Evolutionary conservation across 2,113 vertebrate genomes (phyloP), one percentile per base, ranked within the genome.

Genomic region (Haemorhous mexicanus): DNA sequence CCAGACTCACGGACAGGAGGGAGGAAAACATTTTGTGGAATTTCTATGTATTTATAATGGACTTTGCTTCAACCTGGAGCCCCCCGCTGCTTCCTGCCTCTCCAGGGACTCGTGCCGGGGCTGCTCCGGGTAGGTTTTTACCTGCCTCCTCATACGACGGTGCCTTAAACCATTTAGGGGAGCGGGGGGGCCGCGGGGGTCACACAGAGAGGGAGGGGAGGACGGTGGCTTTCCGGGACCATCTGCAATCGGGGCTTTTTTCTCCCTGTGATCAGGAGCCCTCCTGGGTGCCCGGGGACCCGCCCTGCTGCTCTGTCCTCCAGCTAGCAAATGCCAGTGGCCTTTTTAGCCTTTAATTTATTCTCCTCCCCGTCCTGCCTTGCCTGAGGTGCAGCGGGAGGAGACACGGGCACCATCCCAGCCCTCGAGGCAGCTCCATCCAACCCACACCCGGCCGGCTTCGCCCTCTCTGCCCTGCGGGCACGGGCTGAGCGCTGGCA

Each of bases 81-180:
- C 39, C 56, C 61, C 59, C 2, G 4, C 27, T 0, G 9, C 94
- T 35, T 93, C 83, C 94, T 66, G 63, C 89, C 84, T 82, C 93
- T 63, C 67, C 85, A 27, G 50, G 89, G 73, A 81, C 84, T 72
- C 2, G 47, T 55, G 72, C 66, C 3, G 3, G 79, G 66, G 44
- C 21, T 61, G 78, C 96, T 95, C 82, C 27, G 63, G 96, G 94
- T 77, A 37, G 92, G 87, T 94, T 95, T 88, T 81, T 96, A 97
- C 96, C 97, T 96, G 95, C 97, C 96, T 97, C 94, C 97, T 96
- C 62, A 78, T 95, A 97, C 90, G 61, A 97, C 96, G 94, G 98
- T 98, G 98, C 98, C 98, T 98, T 98, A 98, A 96, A 98, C 93
- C 90, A 96, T 94, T 96, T 69, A 11, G 93, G 96, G 97, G 96